A percentile compares a stretch with the other conserved stretches of the same genome.
These are phyloP conservation scores for Disparrhopalites patrizii DNA, from an alignment of 2,888 invertebrate species.

Conservation along the genomic window DNA sequence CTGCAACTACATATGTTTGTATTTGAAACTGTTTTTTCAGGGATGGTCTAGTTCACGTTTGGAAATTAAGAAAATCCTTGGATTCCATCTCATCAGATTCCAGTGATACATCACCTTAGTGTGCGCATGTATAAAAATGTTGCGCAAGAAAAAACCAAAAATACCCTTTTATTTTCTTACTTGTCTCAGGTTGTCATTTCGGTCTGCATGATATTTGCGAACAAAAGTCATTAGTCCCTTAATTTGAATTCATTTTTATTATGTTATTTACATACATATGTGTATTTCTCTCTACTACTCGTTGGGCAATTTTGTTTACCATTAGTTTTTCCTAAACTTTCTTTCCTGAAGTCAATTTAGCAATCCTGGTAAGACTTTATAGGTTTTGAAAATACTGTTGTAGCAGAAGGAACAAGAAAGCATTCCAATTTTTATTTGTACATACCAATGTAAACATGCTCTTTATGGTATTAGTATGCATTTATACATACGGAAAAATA, in stretches of 20 bases:
- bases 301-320: too few relatives aligned
- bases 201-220: too few relatives aligned
- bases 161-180: background rate
- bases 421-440: too few relatives aligned
- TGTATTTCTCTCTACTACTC: background rate
- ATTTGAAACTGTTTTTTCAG: conserved; percentile 3
- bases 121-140: background rate
- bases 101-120: conserved; percentile 18
- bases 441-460: too few relatives aligned
- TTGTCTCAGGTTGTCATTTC: too few relatives aligned
- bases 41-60: conserved; percentile 17
- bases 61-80: conserved; percentile 13
- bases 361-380: too few relatives aligned
- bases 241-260: background rate
- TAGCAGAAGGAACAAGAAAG: too few relatives aligned
- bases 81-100: conserved; percentile 6
- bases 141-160: background rate
- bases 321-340: too few relatives aligned
- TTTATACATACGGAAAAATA: too few relatives aligned
- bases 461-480: too few relatives aligned
- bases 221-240: background rate
- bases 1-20: background rate
- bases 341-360: too few relatives aligned
- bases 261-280: background rate
- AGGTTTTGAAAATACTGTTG: too few relatives aligned